Conservation (phyloP, 2,797 vertebrate species). For the Harpagifer antarcticus region DNA sequence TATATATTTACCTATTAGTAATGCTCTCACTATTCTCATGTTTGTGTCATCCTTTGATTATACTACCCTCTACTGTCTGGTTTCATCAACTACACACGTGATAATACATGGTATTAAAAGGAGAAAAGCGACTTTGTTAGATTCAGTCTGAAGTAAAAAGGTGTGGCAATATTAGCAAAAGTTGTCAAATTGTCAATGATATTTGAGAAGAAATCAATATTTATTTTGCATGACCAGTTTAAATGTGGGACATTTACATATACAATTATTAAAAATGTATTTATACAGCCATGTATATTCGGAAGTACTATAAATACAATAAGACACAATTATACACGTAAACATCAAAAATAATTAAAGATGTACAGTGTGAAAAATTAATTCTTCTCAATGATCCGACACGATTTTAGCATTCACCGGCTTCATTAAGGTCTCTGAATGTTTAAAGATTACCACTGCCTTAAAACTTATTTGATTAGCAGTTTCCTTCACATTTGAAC, state of each 20-base stretch:
- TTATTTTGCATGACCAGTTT: neutral
- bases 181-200: neutral
- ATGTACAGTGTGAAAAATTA: neutral
- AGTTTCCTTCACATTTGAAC: neutral
- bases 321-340: neutral
- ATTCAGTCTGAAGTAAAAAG: too few species aligned
- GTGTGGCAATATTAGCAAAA: neutral
- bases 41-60: neutral
- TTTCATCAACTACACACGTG: constrained; percentile 30
- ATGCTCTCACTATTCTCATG: neutral
- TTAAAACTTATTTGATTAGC: neutral
- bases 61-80: constrained; percentile 65
- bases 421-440: neutral
- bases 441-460: neutral
- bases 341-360: neutral
- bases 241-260: constrained; percentile 6
- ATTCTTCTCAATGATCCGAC: neutral
- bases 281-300: neutral
- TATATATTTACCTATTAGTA: neutral
- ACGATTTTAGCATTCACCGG: neutral
- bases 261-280: constrained; percentile 6
- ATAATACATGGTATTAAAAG: neutral
- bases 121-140: too few species aligned
- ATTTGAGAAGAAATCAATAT: neutral
- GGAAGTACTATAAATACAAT: neutral